A percentile compares a stretch with the other conserved stretches of the same genome.
Evolutionary conservation across 2,113 vertebrate genomes (phyloP).

Genomic region (Tetrax tetrax): DNA sequence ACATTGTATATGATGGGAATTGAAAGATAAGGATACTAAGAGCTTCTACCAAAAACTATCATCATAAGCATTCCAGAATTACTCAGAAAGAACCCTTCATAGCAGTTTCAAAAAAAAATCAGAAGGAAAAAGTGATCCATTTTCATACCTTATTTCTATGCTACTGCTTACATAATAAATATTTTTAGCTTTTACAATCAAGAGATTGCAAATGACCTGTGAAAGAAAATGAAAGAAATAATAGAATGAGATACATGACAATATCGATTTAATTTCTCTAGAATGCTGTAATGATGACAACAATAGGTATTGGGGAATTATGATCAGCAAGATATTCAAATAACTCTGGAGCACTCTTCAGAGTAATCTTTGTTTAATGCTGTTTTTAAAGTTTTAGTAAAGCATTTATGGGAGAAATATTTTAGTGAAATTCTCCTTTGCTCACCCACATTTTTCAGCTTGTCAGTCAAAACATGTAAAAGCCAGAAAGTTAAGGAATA

Average conservation of each 20-base stretch:
- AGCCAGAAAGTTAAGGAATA: neutral
- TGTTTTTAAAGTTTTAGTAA: neutral
- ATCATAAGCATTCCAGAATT: neutral
- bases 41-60: neutral
- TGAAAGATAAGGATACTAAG: neutral
- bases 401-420: neutral
- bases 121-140: neutral
- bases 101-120: slow-evolving; percentile 3
- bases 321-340: neutral
- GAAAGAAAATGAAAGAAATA: slow-evolving; percentile 41
- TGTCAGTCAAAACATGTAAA: neutral
- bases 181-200: slow-evolving; percentile 6
- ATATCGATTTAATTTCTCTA: neutral
- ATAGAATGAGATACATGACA: neutral
- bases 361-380: slow-evolving; percentile 23
- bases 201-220: slow-evolving; percentile 34
- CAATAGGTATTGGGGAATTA: neutral
- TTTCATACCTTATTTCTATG: slow-evolving; percentile 17
- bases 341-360: neutral
- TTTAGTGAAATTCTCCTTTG: neutral
- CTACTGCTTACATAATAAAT: neutral
- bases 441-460: neutral
- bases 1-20: neutral
- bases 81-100: neutral
- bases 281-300: slow-evolving; percentile 1